Base-by-base conservation (phyloP, 2,888 invertebrate species). In the Stenichneumon culpator region DNA sequence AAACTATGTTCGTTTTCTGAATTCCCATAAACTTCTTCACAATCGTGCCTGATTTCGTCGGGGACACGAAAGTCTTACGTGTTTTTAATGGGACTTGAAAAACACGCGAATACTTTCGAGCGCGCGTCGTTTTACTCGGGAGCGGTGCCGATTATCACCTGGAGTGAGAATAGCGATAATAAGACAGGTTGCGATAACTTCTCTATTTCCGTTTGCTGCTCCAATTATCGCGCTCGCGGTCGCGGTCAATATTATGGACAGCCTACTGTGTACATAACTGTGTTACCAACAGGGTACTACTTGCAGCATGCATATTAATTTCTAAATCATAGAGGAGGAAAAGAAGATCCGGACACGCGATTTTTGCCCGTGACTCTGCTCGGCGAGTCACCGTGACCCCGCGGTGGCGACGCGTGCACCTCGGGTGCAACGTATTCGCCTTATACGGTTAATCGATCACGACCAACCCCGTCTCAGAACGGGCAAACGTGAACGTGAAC, bases 351-450 rank as follows among this genome's bases (percentile, higher is more conserved):
- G 57, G 39, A 60, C 84, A 83, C 79, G 83, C 85, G 80, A 87
- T 86, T 80, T 70, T 63, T 82, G 84, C 67, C 83, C 86, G 85
- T 88, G 88, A 83, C 87, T 79, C 70, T 54, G 16, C 22, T 79
- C 39, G 39, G 79, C 83, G 36, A 63, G 74, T 87, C 78, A 82
- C 86, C 83, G 84, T 86, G 86, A 86, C 84, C 84, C 57, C 65
- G 39, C 11, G 44, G 25, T 67, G 60, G 72, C 63, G 60, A 79
- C 57, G 60, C 82, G 44, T 72, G 54, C 69, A 67, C 68, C 77
- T 73, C 50, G 65, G 85, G 85, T 85, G 57, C 74, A 86, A 83
- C 47, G 44, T 47, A 81, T 85, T 83, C 74, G 77, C 28, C 79
- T 86, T 72, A 65, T 16, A 39, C 75, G 75, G 75, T 79, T 85